phyloP scores from a whole-genome alignment of 2,888 invertebrate genomes.

The Rhogogaster chlorosoma region DNA sequence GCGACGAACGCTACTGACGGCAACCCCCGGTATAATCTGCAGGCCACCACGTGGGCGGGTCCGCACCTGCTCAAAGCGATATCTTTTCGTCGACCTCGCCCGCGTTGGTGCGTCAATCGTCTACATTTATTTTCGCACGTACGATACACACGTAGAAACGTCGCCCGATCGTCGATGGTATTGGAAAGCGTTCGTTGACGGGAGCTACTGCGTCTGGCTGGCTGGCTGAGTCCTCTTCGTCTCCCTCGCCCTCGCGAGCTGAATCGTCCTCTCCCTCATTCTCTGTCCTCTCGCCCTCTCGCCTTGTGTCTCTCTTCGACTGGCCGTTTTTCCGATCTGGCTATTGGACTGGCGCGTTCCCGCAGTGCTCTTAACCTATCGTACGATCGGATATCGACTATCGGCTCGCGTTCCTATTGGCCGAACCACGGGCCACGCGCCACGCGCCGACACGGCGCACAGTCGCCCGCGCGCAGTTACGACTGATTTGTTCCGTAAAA shows the following conservation, averaged over 20 bases:
- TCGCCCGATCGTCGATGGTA: conserved; percentile 32
- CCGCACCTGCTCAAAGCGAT: conserved; percentile 40
- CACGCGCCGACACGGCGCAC: conserved; percentile 68
- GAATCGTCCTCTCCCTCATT: conserved; percentile 40
- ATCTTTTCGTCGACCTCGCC: conserved; percentile 31
- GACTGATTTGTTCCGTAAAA: conserved; percentile 78
- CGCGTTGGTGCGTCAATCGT: conserved; percentile 17
- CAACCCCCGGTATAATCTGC: neutral
- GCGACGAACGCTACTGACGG: neutral
- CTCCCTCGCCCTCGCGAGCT: conserved; percentile 54
- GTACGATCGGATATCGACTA: conserved; percentile 78
- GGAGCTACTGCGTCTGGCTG: conserved; percentile 15
- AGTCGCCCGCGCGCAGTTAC: conserved; percentile 74
- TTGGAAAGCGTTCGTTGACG: conserved; percentile 33
- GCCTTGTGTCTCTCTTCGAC: conserved; percentile 55
- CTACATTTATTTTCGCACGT: neutral
- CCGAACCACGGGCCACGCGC: conserved; percentile 61
- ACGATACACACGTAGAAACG: neutral
- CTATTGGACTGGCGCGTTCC: conserved; percentile 75
- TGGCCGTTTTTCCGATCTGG: conserved; percentile 74
- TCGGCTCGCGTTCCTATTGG: conserved; percentile 77
- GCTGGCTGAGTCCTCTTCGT: conserved; percentile 58
- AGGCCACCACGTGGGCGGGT: conserved; percentile 36
- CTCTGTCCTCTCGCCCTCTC: conserved; percentile 57
- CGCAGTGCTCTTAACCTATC: conserved; percentile 73